phyloP scores from a whole-genome alignment of 2,888 invertebrate genomes.

The Osmoderma eremita region DNA sequence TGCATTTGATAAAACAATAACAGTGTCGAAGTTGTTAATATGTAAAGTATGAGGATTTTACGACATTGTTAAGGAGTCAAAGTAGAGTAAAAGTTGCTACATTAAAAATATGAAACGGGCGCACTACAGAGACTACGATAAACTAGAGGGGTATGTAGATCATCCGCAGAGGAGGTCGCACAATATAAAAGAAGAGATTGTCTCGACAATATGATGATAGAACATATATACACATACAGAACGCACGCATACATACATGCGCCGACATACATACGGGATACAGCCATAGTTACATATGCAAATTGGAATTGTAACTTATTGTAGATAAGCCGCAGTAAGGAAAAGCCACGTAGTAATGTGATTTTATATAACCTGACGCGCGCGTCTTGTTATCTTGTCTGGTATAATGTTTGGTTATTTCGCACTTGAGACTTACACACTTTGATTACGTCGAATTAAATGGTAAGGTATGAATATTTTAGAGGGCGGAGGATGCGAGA shows the following conservation, averaged over 20 bases:
- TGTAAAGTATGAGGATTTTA: slow-evolving; percentile 13
- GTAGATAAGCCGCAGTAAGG: slow-evolving; percentile 50
- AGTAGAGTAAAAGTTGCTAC: slow-evolving; percentile 24
- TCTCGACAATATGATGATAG: slow-evolving; percentile 40
- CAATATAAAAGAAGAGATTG: slow-evolving; percentile 41
- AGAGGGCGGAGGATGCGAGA: background rate
- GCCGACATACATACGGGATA: slow-evolving; percentile 37
- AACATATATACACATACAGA: slow-evolving; percentile 22
- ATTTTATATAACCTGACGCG: slow-evolving; percentile 48
- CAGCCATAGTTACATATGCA: slow-evolving; percentile 63
- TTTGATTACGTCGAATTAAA: slow-evolving; percentile 37
- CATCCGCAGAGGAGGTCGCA: background rate
- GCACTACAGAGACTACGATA: background rate
- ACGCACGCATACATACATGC: background rate
- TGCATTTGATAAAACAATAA: slow-evolving; percentile 10
- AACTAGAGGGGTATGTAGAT: slow-evolving; percentile 24
- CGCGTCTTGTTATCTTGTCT: slow-evolving; percentile 48
- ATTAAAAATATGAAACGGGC: slow-evolving; percentile 21
- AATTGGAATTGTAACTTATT: slow-evolving; percentile 64
- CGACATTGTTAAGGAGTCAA: slow-evolving; percentile 14
- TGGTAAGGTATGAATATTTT: slow-evolving; percentile 33
- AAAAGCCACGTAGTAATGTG: slow-evolving; percentile 54
- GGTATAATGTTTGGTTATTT: slow-evolving; percentile 52
- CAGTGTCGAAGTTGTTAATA: background rate
- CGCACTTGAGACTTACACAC: slow-evolving; percentile 43